Percentiles rank a stretch among this genome's conserved stretches.
phyloP scores from a whole-genome alignment of 2,797 vertebrate genomes.

The Lacerta agilis region DNA sequence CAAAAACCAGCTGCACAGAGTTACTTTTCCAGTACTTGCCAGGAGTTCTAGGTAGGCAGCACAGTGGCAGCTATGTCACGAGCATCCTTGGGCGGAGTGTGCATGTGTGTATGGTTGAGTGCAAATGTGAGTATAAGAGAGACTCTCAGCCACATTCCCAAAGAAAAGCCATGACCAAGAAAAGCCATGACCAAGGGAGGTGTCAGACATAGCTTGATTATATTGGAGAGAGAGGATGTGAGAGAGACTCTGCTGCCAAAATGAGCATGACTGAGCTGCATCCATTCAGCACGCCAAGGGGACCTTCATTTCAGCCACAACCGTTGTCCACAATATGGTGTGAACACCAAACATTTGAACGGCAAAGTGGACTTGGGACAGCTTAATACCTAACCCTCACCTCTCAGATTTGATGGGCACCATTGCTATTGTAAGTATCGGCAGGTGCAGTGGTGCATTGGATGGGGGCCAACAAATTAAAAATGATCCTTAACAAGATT shows the following conservation, averaged over 20 bases:
- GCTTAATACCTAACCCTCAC: neutral
- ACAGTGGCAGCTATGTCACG: neutral
- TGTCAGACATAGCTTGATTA: too few relatives aligned
- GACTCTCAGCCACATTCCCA: neutral
- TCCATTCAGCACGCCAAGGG: neutral
- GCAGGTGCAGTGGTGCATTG: neutral
- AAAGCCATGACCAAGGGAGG: neutral
- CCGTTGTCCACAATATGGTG: neutral
- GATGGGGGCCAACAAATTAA: too few relatives aligned
- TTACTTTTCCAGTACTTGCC: too few relatives aligned
- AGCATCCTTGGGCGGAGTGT: neutral
- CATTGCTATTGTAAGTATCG: neutral
- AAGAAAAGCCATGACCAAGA: neutral
- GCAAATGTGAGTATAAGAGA: neutral
- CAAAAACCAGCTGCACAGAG: neutral
- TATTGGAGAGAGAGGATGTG: too few relatives aligned
- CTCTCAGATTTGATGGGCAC: neutral
- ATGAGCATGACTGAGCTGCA: neutral
- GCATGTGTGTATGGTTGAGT: neutral
- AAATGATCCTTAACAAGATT: too few relatives aligned
- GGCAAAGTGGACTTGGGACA: neutral
- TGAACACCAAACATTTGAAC: neutral
- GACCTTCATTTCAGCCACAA: neutral
- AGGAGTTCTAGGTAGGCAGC: neutral
- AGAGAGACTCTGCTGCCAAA: neutral